phyloP scores from a whole-genome alignment of 1,140 invertebrate genomes.

The Eubasilissa regina region DNA sequence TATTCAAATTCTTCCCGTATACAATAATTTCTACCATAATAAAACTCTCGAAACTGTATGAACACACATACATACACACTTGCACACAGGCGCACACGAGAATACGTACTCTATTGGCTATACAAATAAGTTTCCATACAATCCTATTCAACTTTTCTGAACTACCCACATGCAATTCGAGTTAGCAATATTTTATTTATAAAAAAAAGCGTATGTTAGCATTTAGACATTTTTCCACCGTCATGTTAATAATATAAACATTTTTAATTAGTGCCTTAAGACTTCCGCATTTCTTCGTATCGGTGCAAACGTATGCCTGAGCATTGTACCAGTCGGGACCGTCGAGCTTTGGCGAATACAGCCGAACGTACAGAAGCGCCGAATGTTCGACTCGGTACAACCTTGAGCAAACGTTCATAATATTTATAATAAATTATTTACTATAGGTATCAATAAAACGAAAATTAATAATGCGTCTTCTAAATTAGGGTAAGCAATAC shows the following conservation, averaged over 20 bases:
- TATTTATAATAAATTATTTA: conserved; percentile 9
- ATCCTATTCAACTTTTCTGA: not conserved
- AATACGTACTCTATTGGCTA: conserved; percentile 1
- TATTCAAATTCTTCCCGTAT: conserved; percentile 47
- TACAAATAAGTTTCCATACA: conserved; percentile 6
- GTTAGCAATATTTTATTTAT: too few relatives aligned
- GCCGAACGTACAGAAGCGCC: conserved; percentile 46
- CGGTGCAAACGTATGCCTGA: not conserved
- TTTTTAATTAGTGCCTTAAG: too few relatives aligned
- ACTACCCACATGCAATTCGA: too few relatives aligned
- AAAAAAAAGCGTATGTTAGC: too few relatives aligned
- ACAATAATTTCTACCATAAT: conserved; percentile 10
- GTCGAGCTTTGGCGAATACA: conserved; percentile 45
- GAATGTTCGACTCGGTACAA: not conserved
- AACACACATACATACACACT: not conserved
- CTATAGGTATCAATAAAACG: too few relatives aligned
- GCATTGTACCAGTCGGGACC: conserved; percentile 9
- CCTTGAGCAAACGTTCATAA: conserved; percentile 14
- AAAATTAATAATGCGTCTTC: too few relatives aligned
- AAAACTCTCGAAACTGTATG: not conserved
- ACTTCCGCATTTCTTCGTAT: not conserved
- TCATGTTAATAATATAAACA: too few relatives aligned
- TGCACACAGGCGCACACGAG: not conserved
- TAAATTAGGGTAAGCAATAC: too few relatives aligned
- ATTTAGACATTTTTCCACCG: too few relatives aligned